Evolutionary conservation across 2,888 invertebrate genomes (phyloP).

Genomic region (Perdita meconis): DNA sequence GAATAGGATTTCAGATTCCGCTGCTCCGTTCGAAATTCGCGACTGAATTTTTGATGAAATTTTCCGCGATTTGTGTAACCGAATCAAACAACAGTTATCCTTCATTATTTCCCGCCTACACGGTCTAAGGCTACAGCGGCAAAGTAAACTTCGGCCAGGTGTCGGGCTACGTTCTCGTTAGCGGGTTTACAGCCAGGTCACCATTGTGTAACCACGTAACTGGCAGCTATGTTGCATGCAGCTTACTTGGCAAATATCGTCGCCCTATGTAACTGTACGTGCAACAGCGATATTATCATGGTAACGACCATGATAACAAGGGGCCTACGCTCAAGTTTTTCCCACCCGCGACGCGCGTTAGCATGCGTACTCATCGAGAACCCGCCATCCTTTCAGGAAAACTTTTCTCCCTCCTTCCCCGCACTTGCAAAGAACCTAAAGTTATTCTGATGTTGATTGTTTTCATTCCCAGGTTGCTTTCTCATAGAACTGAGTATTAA

Average conservation of each 20-base stretch:
- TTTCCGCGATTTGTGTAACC: constrained; percentile 34
- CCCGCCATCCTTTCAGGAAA: not conserved
- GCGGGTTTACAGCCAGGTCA: constrained; percentile 67
- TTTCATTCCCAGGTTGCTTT: no score
- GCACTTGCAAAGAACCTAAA: no score
- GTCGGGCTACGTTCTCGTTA: constrained; percentile 69
- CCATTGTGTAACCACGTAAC: constrained; percentile 70
- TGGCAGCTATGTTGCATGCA: constrained; percentile 61
- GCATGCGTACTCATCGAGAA: constrained; percentile 17
- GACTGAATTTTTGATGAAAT: constrained; percentile 11
- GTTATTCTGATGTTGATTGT: no score
- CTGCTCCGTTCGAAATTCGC: constrained; percentile 19
- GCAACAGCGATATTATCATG: constrained; percentile 66
- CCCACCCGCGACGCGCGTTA: constrained; percentile 27
- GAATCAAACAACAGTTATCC: constrained; percentile 71
- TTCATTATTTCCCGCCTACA: constrained; percentile 67
- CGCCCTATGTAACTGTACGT: constrained; percentile 46
- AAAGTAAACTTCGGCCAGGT: constrained; percentile 69
- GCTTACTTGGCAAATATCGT: constrained; percentile 68
- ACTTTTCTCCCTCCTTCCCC: not conserved
- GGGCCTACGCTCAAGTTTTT: constrained; percentile 51
- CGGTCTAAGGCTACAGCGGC: constrained; percentile 56
- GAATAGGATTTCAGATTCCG: constrained; percentile 32
- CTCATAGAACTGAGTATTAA: no score
- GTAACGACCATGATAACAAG: constrained; percentile 70